Base-by-base conservation (phyloP, 2,888 invertebrate genomes). In the Eulithis testata region DNA sequence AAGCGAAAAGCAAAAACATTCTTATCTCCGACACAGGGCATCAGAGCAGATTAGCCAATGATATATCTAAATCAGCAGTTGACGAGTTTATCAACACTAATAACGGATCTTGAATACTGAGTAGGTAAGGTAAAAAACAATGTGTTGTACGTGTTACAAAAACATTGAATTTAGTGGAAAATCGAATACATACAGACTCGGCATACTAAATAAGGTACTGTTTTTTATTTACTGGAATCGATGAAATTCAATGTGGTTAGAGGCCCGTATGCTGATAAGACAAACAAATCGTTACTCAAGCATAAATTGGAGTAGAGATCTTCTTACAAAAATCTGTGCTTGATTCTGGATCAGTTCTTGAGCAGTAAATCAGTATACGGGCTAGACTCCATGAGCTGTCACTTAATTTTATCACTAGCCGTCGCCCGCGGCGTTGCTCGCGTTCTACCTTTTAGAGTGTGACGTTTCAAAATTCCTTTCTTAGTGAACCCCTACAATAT, bases 1-100 rank as follows among this genome's bases (percentile, higher is more conserved):
- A 69, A 71, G 63, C 66, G 59, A 75, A 69, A 69, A 71, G 63
- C 66, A 56, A 75, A 69, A 75, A 63, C 63, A 66, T 66, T 36
- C 40, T 72, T 73, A 75, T 72, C 72, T 21, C 47, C 44, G 45
- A 55, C 58, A 60, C 65, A 63, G 68, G 69, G n/a, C 44, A 47
- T 63, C 65, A 67, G 43, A 61, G 59, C 60, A 66, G 54, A 70
- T 68, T 65, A 60, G 51, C 45, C 57, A 55, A 60, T 65, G 58
- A 60, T 59, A 49, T 63, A 62, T 61, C 71, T 61, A 63, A 68
- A 68, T 67, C 52, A 57, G 52, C 55, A 69, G 44, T 67, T 61
- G 59, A 70, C 31, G 11, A 64, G 52, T 65, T 59, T 69, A 62
- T 59, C 50, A 57, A 49, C 36, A 61, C 36, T 40, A 11, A n/a